These are phyloP conservation scores for Lamprologus ornatipinnis DNA, from an alignment of 2,113 vertebrate species.

Conservation along the genomic window DNA sequence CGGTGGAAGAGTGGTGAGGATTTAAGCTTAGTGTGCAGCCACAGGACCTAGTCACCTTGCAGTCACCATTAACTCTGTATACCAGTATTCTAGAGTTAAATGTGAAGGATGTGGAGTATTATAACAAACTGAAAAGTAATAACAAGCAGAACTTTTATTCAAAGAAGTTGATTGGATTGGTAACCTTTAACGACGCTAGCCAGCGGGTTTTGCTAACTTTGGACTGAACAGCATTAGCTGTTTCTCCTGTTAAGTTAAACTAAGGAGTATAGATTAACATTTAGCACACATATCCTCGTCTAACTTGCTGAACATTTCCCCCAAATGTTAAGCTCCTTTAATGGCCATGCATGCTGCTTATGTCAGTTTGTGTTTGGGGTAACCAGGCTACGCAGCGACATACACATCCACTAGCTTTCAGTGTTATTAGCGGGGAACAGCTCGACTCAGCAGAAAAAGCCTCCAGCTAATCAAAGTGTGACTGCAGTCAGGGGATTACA, in stretches of 20 bases:
- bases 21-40: neutral
- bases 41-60: neutral
- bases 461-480: conserved; percentile 51
- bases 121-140: neutral
- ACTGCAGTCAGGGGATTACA: conserved; percentile 53
- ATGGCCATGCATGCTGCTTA: neutral
- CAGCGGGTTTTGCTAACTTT: neutral
- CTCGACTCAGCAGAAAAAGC: conserved; percentile 50
- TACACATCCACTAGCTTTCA: conserved; percentile 19
- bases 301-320: neutral
- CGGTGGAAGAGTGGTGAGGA: neutral
- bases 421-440: conserved; percentile 38
- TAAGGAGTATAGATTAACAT: neutral
- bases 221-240: neutral
- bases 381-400: neutral
- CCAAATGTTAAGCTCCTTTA: neutral
- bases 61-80: neutral
- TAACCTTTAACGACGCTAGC: neutral
- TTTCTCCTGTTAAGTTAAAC: neutral
- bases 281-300: neutral
- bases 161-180: neutral
- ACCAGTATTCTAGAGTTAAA: neutral
- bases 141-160: neutral
- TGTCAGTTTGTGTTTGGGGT: neutral
- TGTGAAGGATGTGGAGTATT: neutral